Percentiles rank a stretch among this genome's conserved stretches.
These are phyloP conservation scores for Chaenogobius annularis DNA, from an alignment of 2,113 vertebrate species.

Conservation along the genomic window DNA sequence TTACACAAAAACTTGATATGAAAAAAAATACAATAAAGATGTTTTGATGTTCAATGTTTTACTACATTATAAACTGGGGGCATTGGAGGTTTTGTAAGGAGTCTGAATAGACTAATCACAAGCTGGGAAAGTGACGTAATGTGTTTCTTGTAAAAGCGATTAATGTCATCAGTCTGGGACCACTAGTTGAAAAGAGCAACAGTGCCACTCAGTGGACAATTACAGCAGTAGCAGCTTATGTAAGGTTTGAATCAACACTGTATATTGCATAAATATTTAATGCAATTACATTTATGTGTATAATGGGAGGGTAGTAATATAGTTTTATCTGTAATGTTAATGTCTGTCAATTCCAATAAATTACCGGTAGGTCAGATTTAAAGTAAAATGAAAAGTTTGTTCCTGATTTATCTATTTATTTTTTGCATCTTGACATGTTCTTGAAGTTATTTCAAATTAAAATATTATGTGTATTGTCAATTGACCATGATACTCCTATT, in stretches of 20 bases:
- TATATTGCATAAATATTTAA: slow-evolving; percentile 59
- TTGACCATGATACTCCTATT: background rate
- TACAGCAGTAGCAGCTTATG: slow-evolving; percentile 43
- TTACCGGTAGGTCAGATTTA: background rate
- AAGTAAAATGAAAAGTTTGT: background rate
- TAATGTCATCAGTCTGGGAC: slow-evolving; percentile 55
- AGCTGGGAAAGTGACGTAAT: slow-evolving; percentile 63
- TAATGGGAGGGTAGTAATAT: background rate
- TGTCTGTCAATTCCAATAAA: background rate
- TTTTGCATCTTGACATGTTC: too few species aligned
- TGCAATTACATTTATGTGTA: background rate
- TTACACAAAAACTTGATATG: background rate
- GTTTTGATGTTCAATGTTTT: slow-evolving; percentile 6
- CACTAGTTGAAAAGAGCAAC: slow-evolving; percentile 56
- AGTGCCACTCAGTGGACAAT: slow-evolving; percentile 65
- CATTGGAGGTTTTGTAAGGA: slow-evolving; percentile 22
- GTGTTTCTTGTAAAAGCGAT: slow-evolving; percentile 58
- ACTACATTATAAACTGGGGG: slow-evolving; percentile 4
- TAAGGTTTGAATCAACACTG: slow-evolving; percentile 54
- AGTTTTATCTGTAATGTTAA: background rate
- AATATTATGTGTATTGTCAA: too few species aligned
- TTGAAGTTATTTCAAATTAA: too few species aligned
- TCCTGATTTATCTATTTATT: too few species aligned
- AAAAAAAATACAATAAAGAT: background rate
- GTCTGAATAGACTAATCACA: slow-evolving; percentile 13